Percentiles rank a stretch among this genome's conserved stretches.
These are phyloP conservation scores for Helleia helle DNA, from an alignment of 2,888 invertebrate genomes.

Conservation along the genomic window DNA sequence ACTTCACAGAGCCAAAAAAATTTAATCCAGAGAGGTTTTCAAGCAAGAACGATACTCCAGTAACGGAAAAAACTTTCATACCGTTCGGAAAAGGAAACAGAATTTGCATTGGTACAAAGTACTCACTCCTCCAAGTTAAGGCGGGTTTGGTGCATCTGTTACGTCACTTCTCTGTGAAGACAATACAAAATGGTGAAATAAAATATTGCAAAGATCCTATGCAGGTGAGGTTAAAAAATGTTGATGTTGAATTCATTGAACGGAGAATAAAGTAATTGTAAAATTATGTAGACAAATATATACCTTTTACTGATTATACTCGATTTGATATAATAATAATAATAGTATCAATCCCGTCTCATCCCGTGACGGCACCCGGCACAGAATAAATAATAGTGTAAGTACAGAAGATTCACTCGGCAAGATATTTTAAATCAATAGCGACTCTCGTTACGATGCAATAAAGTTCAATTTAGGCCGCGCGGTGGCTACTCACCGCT, in stretches of 20 bases:
- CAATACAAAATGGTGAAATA: constrained; percentile 24
- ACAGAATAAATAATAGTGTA: too few relatives aligned
- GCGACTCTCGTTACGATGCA: too few relatives aligned
- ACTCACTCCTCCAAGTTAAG: constrained; percentile 29
- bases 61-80: not conserved
- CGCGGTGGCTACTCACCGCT: too few relatives aligned
- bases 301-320: too few relatives aligned
- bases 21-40: not conserved
- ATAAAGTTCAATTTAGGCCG: too few relatives aligned
- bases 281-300: too few relatives aligned
- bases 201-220: constrained; percentile 7
- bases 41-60: not conserved
- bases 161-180: constrained; percentile 30
- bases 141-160: constrained; percentile 32
- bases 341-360: too few relatives aligned
- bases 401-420: too few relatives aligned
- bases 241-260: not conserved
- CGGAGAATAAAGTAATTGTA: not conserved
- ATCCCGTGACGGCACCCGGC: too few relatives aligned
- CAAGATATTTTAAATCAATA: too few relatives aligned
- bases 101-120: constrained; percentile 21
- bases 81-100: not conserved
- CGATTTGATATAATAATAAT: too few relatives aligned
- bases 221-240: not conserved
- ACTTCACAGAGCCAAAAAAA: not conserved